Evolutionary conservation across 2,888 invertebrate genomes (phyloP).

Genomic region (Dendrolimus pini): DNA sequence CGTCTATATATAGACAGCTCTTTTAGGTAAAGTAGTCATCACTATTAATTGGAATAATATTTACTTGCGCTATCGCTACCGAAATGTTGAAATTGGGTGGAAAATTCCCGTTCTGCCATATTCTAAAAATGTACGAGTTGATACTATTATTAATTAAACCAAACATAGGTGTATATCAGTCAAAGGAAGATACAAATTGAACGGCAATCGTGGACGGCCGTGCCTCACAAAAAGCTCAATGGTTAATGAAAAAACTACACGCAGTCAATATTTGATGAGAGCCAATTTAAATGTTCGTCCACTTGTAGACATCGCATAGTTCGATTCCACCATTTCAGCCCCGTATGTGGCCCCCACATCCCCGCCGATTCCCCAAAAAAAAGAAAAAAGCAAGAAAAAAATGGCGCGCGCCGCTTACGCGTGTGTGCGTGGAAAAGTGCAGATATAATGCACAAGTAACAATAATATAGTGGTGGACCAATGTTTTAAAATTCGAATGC

Average conservation of each 20-base stretch:
- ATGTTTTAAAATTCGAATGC: constrained; percentile 70
- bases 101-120: neutral
- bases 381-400: constrained; percentile 66
- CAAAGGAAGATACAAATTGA: constrained; percentile 44
- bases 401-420: constrained; percentile 47
- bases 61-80: too few relatives aligned
- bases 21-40: too few relatives aligned
- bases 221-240: constrained; percentile 56
- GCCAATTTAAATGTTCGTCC: constrained; percentile 75
- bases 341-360: constrained; percentile 30
- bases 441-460: constrained; percentile 75
- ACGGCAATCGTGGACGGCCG: constrained; percentile 36
- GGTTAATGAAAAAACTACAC: constrained; percentile 74
- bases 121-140: constrained; percentile 2
- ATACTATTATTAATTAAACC: constrained; percentile 3
- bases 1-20: too few relatives aligned
- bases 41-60: too few relatives aligned
- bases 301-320: constrained; percentile 76
- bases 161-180: constrained; percentile 3
- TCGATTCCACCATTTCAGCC: constrained; percentile 37
- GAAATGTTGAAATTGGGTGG: too few relatives aligned
- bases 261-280: constrained; percentile 76
- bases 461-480: constrained; percentile 53
- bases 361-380: constrained; percentile 63
- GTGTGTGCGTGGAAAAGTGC: constrained; percentile 72